A percentile compares a stretch with the other conserved stretches of the same genome.
Evolutionary conservation across 2,888 invertebrate genomes (phyloP).

Genomic region (Harpagoxenus sublaevis): DNA sequence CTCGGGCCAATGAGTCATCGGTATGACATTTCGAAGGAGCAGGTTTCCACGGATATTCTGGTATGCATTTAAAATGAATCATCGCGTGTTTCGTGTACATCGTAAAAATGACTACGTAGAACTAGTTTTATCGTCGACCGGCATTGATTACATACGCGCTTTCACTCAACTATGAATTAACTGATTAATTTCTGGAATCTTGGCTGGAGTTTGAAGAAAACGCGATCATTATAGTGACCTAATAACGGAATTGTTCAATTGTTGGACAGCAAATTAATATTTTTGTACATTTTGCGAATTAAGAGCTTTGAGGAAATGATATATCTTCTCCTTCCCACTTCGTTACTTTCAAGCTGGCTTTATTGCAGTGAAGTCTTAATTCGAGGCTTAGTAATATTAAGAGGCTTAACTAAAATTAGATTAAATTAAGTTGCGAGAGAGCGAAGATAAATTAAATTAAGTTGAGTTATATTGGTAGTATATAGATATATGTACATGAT

Average conservation of each 20-base stretch:
- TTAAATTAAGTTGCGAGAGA: neutral
- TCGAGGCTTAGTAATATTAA: neutral
- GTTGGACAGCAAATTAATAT: neutral
- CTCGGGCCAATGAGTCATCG: constrained; percentile 66
- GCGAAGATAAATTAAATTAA: neutral
- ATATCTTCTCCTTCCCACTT: neutral
- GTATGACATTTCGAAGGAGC: constrained; percentile 58
- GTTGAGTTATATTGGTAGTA: neutral
- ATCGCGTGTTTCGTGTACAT: constrained; percentile 41
- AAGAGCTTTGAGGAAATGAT: neutral
- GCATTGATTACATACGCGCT: neutral
- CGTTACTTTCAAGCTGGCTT: neutral
- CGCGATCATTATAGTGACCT: neutral
- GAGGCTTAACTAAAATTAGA: neutral
- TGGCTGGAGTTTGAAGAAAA: neutral
- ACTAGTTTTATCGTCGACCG: neutral
- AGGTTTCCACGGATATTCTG: constrained; percentile 70
- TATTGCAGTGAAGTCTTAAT: neutral
- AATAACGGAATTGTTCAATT: neutral
- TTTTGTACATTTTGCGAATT: neutral
- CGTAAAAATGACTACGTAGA: neutral
- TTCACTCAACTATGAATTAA: neutral
- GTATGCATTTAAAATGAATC: constrained; percentile 60
- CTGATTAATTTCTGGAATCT: neutral
- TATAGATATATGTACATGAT: neutral